Evolutionary conservation across 2,113 vertebrate genomes (phyloP), one percentile per base, ranked within the genome.

Genomic region (Geococcyx californianus): DNA sequence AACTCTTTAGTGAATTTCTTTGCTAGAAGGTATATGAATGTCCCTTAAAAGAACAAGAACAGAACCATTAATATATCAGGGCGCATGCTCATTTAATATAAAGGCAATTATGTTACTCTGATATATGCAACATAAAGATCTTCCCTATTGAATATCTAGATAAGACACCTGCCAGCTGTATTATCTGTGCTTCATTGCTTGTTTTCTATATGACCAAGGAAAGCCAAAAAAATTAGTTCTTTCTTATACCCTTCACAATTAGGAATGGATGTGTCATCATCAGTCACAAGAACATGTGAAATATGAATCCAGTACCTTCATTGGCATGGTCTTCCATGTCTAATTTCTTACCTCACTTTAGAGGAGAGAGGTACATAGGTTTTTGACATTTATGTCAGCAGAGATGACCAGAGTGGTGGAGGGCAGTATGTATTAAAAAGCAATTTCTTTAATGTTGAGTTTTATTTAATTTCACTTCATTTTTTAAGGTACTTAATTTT

Each of bases 281-380:
- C 58, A 85, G 63, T 90, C 42, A 51, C 10, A 42, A 83, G 88
- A 96, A 68, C 45, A 42, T 26, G 73, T 90, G 67, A 94, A 94
- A 79, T 76, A 91, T 9, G 17, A 56, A 62, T 62, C 55, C 31
- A 56, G 9, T 69, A 40, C 45, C 66, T 84, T 95, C 38, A 49
- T 11, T 85, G 29, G 15, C 42, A 70, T 0, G 0, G 15, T 40
- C 44, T 60, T 81, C 44, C 54, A 28, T 5, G 6, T 49, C 70
- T 73, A 47, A 3, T 28, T 93, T 81, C 15, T 60, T 51, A 38
- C 36, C 23, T 72, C 75, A 38, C 36, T 87, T 94, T 84, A 58
- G 45, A 90, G 63, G 54, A 76, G 34, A 90, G 6, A 49, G 10
- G 14, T n/a, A 15, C 8, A 12, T 42, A 4, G 4, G 4, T 78